phyloP scores from a whole-genome alignment of 1,140 invertebrate genomes.

The Drosophila neocordata region DNA sequence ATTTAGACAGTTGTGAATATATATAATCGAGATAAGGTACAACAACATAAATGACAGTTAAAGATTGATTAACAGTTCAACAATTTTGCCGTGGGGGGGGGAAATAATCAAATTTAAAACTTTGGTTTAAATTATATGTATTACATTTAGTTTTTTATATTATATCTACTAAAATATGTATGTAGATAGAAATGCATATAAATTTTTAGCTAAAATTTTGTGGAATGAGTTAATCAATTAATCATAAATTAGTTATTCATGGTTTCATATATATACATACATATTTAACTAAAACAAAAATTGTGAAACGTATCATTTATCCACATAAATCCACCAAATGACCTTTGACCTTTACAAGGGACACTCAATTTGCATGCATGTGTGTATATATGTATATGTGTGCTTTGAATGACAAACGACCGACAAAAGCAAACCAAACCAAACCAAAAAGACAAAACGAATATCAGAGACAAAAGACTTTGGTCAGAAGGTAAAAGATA shows the following conservation, averaged over 20 bases:
- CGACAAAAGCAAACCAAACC: conserved; percentile 24
- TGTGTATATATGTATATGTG: neutral
- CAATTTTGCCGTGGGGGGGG: neutral
- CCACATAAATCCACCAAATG: neutral
- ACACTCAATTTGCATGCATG: conserved; percentile 37
- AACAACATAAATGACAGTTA: neutral
- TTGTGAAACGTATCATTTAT: neutral
- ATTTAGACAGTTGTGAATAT: no score
- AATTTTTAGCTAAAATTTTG: neutral
- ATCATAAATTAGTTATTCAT: neutral
- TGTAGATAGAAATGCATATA: no score
- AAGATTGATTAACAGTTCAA: neutral
- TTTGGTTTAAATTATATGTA: no score
- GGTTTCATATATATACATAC: neutral
- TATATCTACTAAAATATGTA: no score
- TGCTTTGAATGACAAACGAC: conserved; percentile 38
- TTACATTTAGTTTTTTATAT: no score
- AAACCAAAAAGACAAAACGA: conserved; percentile 6
- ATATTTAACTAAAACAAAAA: neutral
- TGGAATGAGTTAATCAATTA: neutral
- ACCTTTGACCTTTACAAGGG: conserved; percentile 38
- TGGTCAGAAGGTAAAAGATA: conserved; percentile 1
- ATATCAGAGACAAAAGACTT: conserved; percentile 6
- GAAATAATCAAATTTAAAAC: no score
- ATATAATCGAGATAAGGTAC: neutral